Evolutionary conservation across 2,888 invertebrate genomes (phyloP), one percentile per base, ranked within the genome.

Genomic region (Mesorhabditis spiculigera): DNA sequence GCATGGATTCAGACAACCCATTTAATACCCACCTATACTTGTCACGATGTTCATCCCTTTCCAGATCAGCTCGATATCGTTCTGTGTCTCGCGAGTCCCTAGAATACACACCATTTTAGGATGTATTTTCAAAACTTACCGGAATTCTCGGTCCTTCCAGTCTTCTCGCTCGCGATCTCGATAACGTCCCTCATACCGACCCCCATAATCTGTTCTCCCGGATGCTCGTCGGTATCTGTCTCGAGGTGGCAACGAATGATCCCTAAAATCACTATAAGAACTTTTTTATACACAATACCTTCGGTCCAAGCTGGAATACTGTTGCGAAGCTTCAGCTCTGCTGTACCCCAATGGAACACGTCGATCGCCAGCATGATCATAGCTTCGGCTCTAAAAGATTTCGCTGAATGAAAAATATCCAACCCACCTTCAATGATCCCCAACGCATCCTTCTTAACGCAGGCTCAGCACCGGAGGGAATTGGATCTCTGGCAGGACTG

Each of bases 401-500:
- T 50, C 58, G 13, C n/a, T 58, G n/a, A 58, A n/a, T n/a, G n/a
- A n/a, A 45, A 68, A 28, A 28, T 43, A 78, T 50, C 58, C 8
- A 50, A 50, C 58, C 8, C 58, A 83, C 83, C 71, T 86, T 86
- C 63, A 82, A 63, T 63, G 81, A 81, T 6, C 84, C 85, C 83
- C 85, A 85, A 63, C 82, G 71, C 74, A 82, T 79, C 43, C 85
- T 68, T 43, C 85, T 71, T 41, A 82, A 70, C 5, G 83, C 78
- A 5, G 82, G 82, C 45, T 81, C 81, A 6, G 72, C 72, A 4
- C 73, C 75, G 0, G 73, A 63, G 8, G 63, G 63, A 6, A 63
- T 28, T 8, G 63, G 13, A 6, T 63, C 63, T 6, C 28, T 63
- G 41, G 58, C 58, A 50, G 58, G 58, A 50, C 58, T 50, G n/a